Evolutionary conservation across 2,888 invertebrate genomes (phyloP), one percentile per base, ranked within the genome.

Genomic region (Teleiodes luculella): DNA sequence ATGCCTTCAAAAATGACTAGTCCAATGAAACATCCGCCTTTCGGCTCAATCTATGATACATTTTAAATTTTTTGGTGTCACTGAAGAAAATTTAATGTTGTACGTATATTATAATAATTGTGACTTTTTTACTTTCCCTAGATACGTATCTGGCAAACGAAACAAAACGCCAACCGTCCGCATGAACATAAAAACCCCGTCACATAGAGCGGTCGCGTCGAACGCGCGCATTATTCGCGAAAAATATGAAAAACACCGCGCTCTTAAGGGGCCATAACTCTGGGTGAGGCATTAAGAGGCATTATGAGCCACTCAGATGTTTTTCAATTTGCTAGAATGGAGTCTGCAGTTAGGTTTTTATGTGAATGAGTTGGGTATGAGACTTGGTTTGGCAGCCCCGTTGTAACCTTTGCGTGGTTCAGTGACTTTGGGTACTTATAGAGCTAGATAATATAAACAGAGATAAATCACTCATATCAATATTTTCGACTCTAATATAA

Each of bases 321-420:
- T 86, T 89, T 88, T 87, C 87, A 88, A 88, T 89, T 88, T 88
- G 74, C 67, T 65, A 61, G 66, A 85, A 89, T 80, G 80, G 80
- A 75, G 76, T 74, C 70, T 74, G 74, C 63, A 69, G 70, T 64
- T 74, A 68, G 67, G 67, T 65, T 72, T 80, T 80, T 79, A 78
- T 73, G 69, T 70, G 71, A 64, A 65, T 68, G 20, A 5, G n/a
- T n/a, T n/a, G 10, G 31, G 18, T 31, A 31, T n/a, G 14, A 46
- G 31, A 46, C 31, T 8, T 10, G 30, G 31, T 46, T 46, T 46
- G 46, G 46, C 46, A 46, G 16, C 16, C 46, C 31, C 31, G 30
- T n/a, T 43, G 28, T 43, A 4, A 24, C 24, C 24, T 24, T 24
- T 24, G 24, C 6, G 24, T 24, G 3, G 24, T 24, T 24, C 6